Conservation (phyloP, 2,888 invertebrate species). For the Platypus cylindrus region DNA sequence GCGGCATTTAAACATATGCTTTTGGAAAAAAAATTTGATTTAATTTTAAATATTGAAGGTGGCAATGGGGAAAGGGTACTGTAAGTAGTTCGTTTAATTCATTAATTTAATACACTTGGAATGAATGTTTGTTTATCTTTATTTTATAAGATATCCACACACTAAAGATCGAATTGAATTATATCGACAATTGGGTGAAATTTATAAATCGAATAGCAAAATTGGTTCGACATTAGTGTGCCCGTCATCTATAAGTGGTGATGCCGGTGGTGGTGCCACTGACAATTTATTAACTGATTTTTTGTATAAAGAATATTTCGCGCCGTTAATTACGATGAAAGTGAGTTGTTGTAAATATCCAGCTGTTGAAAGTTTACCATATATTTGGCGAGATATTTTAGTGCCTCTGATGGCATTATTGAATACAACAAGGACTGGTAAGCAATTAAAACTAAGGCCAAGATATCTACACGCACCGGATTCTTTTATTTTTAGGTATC, state of each 20-base stretch:
- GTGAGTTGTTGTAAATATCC: constrained; percentile 80
- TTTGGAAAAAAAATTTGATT: constrained; percentile 52
- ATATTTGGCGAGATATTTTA: constrained; percentile 59
- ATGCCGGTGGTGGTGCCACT: no score
- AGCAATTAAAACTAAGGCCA: no score
- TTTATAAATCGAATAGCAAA: constrained; percentile 36
- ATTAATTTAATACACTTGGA: constrained; percentile 2
- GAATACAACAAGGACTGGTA: constrained; percentile 49
- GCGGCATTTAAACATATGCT: constrained; percentile 54
- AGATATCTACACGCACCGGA: no score
- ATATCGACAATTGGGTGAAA: constrained; percentile 40
- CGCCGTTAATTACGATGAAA: constrained; percentile 57
- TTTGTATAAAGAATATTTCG: constrained; percentile 48
- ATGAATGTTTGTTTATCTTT: constrained; percentile 1
- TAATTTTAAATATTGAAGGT: constrained; percentile 60
- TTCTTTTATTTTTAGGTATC: constrained; percentile 44
- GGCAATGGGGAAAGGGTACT: constrained; percentile 55
- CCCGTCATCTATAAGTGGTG: constrained; percentile 28
- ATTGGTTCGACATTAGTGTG: constrained; percentile 29
- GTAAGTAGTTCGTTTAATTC: constrained; percentile 23
- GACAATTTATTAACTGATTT: constrained; percentile 45
- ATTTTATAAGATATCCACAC: constrained; percentile 27
- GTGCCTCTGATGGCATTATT: constrained; percentile 50
- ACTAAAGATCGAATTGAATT: constrained; percentile 25
- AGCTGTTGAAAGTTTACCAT: constrained; percentile 46